Conservation (phyloP, 1,140 invertebrate species). For the Drosophila pectinifera region DNA sequence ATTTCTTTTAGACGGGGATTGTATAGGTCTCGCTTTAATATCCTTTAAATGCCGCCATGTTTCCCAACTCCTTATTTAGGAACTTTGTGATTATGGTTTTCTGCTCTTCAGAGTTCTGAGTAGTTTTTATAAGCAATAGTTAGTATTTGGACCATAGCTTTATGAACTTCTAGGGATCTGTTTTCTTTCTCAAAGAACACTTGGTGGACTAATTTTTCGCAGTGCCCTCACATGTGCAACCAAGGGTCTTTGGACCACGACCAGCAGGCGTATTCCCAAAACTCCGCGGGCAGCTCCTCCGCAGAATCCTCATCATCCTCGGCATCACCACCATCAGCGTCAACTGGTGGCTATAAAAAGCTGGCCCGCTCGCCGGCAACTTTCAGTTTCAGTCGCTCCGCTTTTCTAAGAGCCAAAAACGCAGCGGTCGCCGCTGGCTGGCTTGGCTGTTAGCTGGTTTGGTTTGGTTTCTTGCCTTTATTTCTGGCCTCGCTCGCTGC, state of each 20-base stretch:
- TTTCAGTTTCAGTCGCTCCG: constrained; percentile 73
- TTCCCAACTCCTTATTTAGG: not conserved
- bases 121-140: too few relatives aligned
- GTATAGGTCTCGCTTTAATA: too few relatives aligned
- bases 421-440: constrained; percentile 45
- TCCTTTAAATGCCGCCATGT: not conserved
- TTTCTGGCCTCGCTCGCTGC: constrained; percentile 41
- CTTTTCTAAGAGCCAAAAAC: constrained; percentile 66
- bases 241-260: constrained; percentile 30
- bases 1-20: too few relatives aligned
- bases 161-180: not conserved
- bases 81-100: too few relatives aligned
- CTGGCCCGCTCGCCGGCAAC: constrained; percentile 59
- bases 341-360: constrained; percentile 76
- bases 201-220: not conserved
- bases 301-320: not conserved
- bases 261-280: constrained; percentile 75
- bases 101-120: too few relatives aligned
- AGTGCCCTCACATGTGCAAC: constrained; percentile 30
- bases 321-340: not conserved
- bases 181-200: not conserved
- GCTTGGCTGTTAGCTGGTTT: constrained; percentile 22
- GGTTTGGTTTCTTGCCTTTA: constrained; percentile 18
- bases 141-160: too few relatives aligned
- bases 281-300: constrained; percentile 45